Percentiles rank a stretch among this genome's conserved stretches.
phyloP scores from a whole-genome alignment of 1,140 invertebrate species.

The Drosophila albomicans region DNA sequence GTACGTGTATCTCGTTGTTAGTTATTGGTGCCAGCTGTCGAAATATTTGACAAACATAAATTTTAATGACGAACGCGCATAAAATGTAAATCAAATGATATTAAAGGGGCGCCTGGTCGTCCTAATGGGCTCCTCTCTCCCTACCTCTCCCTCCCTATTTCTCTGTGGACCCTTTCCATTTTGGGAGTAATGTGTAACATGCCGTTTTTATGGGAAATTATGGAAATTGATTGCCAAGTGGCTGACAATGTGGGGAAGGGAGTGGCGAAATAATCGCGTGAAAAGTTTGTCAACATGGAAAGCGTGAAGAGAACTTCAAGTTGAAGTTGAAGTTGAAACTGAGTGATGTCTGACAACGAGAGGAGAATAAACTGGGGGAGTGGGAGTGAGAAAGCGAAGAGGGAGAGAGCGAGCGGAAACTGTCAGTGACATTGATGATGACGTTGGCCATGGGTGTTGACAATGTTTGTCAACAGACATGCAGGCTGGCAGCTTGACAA shows the following conservation, averaged over 20 bases:
- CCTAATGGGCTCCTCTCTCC: slow-evolving; percentile 55
- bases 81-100: slow-evolving; percentile 77
- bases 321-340: slow-evolving; percentile 59
- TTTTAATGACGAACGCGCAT: slow-evolving; percentile 75
- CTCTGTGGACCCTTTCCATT: not conserved
- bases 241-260: not conserved
- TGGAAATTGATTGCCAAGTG: slow-evolving; percentile 77
- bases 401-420: not conserved
- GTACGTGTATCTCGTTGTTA: slow-evolving; percentile 7
- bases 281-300: slow-evolving; percentile 54
- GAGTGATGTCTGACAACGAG: slow-evolving; percentile 61
- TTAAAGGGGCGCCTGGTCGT: slow-evolving; percentile 64
- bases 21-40: slow-evolving; percentile 55
- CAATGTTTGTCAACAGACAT: slow-evolving; percentile 72
- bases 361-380: not conserved
- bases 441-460: slow-evolving; percentile 75
- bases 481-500: slow-evolving; percentile 46
- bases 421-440: slow-evolving; percentile 76
- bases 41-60: slow-evolving; percentile 60
- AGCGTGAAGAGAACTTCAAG: slow-evolving; percentile 61
- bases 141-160: not conserved
- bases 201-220: slow-evolving; percentile 78
- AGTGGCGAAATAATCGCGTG: slow-evolving; percentile 58
- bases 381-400: not conserved
- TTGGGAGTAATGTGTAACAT: slow-evolving; percentile 55